Base-by-base conservation (phyloP, 2,113 vertebrate genomes). In the Opisthocomus hoazin region DNA sequence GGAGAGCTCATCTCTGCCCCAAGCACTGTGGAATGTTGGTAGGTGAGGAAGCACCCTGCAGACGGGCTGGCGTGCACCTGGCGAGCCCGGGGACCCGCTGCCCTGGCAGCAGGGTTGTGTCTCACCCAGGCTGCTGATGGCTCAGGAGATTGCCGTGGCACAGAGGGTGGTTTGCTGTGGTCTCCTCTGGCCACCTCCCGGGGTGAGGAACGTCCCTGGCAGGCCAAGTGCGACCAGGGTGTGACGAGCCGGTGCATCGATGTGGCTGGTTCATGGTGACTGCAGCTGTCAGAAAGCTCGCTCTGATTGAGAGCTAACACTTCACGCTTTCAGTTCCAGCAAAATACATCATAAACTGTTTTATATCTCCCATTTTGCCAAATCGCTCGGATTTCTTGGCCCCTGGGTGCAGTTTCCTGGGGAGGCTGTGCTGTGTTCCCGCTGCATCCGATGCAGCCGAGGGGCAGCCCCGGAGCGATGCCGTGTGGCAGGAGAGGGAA, bases 191-290 rank as follows among this genome's bases (percentile, higher is more conserved):
- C 4, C 37, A 17, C 39, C 27, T 22, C 18, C 41, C 36, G 8
- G 24, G 41, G 12, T 19, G 21, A 61, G 54, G 43, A 57, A 10
- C 8, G 21, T 5, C 46, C 37, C 20, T 39, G 15, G 30, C 27
- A 21, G 24, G 14, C 68, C 39, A 23, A 15, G 45, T 2, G 4
- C 2, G 0, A 12, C 0, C 0, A 2, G 16, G 37, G 11, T 19
- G 41, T 3, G 0, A 9, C 7, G 70, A 29, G 43, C 64, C 20
- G 29, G 18, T 43, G 15, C 6, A 0, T 1, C 3, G 23, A 7
- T 29, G 39, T 27, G 53, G 23, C 26, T 0, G 0, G 30, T 13
- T 34, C 58, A 18, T 13, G 4, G 2, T 46, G 43, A 12, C 46
- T 3, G 63, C n/a, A n/a, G n/a, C 76, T 79, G 41, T 48, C 66